A percentile compares a stretch with the other conserved stretches of the same genome.
These are phyloP conservation scores for Coelopa frigida DNA, from an alignment of 1,140 invertebrate genomes.

Conservation along the genomic window DNA sequence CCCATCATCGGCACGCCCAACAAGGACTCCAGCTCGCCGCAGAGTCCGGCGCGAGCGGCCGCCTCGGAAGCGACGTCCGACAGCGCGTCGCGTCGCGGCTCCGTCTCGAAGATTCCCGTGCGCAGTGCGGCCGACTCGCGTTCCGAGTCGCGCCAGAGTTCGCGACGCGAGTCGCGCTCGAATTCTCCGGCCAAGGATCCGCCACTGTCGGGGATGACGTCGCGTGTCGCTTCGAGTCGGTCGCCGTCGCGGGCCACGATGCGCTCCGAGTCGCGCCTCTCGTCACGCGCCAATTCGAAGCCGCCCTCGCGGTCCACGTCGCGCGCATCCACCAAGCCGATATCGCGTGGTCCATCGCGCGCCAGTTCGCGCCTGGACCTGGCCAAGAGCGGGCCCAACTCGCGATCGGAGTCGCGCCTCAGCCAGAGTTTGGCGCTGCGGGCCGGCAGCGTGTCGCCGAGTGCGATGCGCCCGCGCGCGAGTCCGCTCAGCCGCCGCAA, in stretches of 20 bases:
- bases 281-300: slow-evolving; percentile 21
- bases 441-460: slow-evolving; percentile 29
- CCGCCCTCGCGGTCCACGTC: slow-evolving; percentile 20
- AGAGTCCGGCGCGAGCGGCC: slow-evolving; percentile 23
- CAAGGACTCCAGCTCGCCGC: slow-evolving; percentile 33
- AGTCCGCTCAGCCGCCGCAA: slow-evolving; percentile 14
- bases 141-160: slow-evolving; percentile 6
- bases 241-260: slow-evolving; percentile 23
- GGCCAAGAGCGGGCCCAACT: slow-evolving; percentile 23
- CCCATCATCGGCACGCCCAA: slow-evolving; percentile 43
- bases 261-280: slow-evolving; percentile 14
- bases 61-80: slow-evolving; percentile 22
- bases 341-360: slow-evolving; percentile 10
- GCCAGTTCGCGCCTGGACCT: slow-evolving; percentile 28
- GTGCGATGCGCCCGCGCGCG: slow-evolving; percentile 7
- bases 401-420: slow-evolving; percentile 31
- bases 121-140: slow-evolving; percentile 20
- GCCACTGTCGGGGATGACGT: slow-evolving; percentile 17
- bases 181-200: slow-evolving; percentile 27
- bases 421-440: slow-evolving; percentile 29
- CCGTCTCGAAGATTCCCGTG: slow-evolving; percentile 34
- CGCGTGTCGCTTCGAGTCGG: slow-evolving; percentile 24
- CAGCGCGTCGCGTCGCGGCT: slow-evolving; percentile 26
- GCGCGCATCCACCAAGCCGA: slow-evolving; percentile 10
- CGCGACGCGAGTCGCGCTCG: slow-evolving; percentile 15